Evolutionary conservation across 2,113 vertebrate genomes (phyloP).

Genomic region (Sylvicapra grimmia): DNA sequence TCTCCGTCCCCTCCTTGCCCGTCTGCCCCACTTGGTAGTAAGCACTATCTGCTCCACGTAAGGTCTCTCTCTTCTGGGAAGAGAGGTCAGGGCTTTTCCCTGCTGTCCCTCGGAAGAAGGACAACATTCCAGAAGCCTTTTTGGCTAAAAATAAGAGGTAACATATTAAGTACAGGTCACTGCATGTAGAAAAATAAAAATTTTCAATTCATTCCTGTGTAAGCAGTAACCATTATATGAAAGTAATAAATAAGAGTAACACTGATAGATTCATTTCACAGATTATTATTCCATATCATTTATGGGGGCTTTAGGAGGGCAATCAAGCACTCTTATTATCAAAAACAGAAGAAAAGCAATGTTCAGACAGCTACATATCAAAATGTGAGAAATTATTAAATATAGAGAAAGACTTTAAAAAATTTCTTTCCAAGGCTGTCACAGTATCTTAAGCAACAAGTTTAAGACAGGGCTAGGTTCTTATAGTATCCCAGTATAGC

Average conservation of each 20-base stretch:
- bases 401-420: background rate
- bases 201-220: slow-evolving; percentile 11
- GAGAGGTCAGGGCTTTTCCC: slow-evolving; percentile 84
- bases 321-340: background rate
- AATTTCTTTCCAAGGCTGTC: slow-evolving; percentile 9
- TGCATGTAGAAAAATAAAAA: slow-evolving; percentile 14
- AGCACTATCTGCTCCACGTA: slow-evolving; percentile 86
- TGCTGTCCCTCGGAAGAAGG: slow-evolving; percentile 86
- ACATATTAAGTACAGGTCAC: slow-evolving; percentile 26
- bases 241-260: background rate
- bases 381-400: background rate
- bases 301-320: background rate
- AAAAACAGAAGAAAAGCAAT: background rate
- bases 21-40: slow-evolving; percentile 86
- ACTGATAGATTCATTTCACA: background rate
- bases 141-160: slow-evolving; percentile 77
- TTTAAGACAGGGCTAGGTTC: background rate
- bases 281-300: background rate
- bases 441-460: background rate
- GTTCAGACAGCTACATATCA: background rate
- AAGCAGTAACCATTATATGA: background rate
- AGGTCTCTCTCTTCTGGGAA: slow-evolving; percentile 84
- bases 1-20: slow-evolving; percentile 82
- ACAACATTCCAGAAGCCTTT: slow-evolving; percentile 83
- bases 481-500: background rate